These are phyloP conservation scores for Phoxinus dragarum DNA, from an alignment of 2,797 vertebrate genomes.

Conservation along the genomic window DNA sequence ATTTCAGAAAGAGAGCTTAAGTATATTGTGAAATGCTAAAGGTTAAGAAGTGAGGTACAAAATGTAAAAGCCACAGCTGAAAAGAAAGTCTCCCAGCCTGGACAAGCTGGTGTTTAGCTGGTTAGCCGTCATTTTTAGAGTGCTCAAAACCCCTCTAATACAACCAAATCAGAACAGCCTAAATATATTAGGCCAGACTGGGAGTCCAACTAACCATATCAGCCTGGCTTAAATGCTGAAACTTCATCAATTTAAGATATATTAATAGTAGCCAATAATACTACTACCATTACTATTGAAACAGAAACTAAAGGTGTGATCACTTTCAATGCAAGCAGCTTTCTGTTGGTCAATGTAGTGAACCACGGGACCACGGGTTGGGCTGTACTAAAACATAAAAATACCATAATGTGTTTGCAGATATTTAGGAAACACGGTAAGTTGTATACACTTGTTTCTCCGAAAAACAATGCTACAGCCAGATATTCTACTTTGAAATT, in stretches of 20 bases:
- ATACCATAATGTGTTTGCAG: neutral
- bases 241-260: neutral
- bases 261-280: neutral
- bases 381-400: neutral
- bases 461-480: neutral
- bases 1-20: constrained; percentile 27
- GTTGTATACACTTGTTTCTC: neutral
- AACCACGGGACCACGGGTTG: too few relatives aligned
- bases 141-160: neutral
- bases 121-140: neutral
- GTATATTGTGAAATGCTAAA: constrained; percentile 18
- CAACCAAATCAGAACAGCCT: neutral
- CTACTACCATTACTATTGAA: neutral
- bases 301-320: neutral
- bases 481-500: neutral
- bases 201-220: neutral
- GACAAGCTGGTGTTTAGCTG: neutral
- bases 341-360: neutral
- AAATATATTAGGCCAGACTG: neutral
- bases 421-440: neutral
- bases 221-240: neutral
- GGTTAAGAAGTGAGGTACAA: neutral
- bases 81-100: neutral
- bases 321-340: neutral
- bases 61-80: neutral